Conservation (phyloP, 2,113 vertebrate genomes). For the Rhinoderma darwinii region DNA sequence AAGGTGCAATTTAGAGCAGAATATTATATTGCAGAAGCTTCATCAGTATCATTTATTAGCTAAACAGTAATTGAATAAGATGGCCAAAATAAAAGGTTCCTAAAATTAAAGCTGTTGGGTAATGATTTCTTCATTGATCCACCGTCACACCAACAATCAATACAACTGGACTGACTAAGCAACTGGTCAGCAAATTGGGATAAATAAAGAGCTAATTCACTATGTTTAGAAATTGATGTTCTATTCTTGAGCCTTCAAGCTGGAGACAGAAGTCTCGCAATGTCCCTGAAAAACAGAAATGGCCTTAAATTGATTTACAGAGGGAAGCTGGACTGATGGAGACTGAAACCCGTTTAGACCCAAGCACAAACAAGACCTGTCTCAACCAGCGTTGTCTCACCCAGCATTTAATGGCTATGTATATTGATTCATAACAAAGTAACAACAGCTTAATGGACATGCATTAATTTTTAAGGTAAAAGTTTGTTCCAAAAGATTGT, state of each 20-base stretch:
- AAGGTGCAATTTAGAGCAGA: too few relatives aligned
- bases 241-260: not conserved
- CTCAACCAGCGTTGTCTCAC: slow-evolving; percentile 17
- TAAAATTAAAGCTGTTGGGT: not conserved
- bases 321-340: not conserved
- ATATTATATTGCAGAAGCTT: too few relatives aligned
- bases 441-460: slow-evolving; percentile 12
- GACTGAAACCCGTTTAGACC: slow-evolving; percentile 11
- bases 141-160: not conserved
- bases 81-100: not conserved
- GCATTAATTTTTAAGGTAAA: slow-evolving; percentile 38
- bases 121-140: not conserved
- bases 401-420: not conserved
- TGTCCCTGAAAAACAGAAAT: slow-evolving; percentile 28
- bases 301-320: slow-evolving; percentile 33
- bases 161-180: not conserved
- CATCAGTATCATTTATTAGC: too few relatives aligned
- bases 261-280: slow-evolving; percentile 32
- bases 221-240: not conserved
- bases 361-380: slow-evolving; percentile 5
- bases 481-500: not conserved
- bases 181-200: not conserved
- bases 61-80: not conserved
- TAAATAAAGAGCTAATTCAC: not conserved
- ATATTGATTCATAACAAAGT: slow-evolving; percentile 31